These are phyloP conservation scores for Eugnorisma glareosa DNA, from an alignment of 2,888 invertebrate species.

Conservation along the genomic window DNA sequence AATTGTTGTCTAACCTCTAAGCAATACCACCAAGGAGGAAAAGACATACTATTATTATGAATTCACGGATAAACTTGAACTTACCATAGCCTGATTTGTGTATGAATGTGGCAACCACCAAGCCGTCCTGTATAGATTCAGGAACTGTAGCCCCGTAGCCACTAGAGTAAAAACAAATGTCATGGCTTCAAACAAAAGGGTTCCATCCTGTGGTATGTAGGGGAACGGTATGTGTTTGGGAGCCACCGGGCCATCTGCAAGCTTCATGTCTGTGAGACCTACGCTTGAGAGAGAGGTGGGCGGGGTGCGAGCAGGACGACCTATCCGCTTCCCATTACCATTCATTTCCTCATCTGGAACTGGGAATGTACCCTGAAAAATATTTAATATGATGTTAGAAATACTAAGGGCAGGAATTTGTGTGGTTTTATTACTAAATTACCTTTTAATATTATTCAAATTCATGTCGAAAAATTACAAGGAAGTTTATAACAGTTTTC, in stretches of 20 bases:
- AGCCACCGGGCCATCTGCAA: conserved; percentile 86
- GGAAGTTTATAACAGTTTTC: not conserved
- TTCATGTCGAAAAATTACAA: not conserved
- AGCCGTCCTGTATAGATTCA: conserved; percentile 98
- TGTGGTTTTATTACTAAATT: not conserved
- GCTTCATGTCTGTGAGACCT: conserved; percentile 73
- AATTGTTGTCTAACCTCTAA: not conserved
- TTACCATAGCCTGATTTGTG: conserved; percentile 96
- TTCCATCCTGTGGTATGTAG: conserved; percentile 94
- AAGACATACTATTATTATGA: not conserved
- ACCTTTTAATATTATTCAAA: not conserved
- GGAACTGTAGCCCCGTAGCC: conserved; percentile 96
- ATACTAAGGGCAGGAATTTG: not conserved
- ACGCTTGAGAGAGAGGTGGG: conserved; percentile 68
- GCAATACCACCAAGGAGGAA: conserved; percentile 27
- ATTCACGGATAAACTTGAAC: conserved; percentile 84
- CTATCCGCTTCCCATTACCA: conserved; percentile 79
- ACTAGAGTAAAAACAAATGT: conserved; percentile 95
- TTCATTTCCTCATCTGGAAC: conserved; percentile 82
- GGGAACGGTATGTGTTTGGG: conserved; percentile 96
- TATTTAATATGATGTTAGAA: not conserved
- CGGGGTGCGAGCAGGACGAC: conserved; percentile 74
- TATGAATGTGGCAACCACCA: conserved; percentile 99
- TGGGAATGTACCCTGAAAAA: conserved; percentile 74
- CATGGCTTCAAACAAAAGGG: conserved; percentile 95